Evolutionary conservation across 2,113 vertebrate genomes (phyloP), one percentile per base, ranked within the genome.

Genomic region (Lepidothrix coronata): DNA sequence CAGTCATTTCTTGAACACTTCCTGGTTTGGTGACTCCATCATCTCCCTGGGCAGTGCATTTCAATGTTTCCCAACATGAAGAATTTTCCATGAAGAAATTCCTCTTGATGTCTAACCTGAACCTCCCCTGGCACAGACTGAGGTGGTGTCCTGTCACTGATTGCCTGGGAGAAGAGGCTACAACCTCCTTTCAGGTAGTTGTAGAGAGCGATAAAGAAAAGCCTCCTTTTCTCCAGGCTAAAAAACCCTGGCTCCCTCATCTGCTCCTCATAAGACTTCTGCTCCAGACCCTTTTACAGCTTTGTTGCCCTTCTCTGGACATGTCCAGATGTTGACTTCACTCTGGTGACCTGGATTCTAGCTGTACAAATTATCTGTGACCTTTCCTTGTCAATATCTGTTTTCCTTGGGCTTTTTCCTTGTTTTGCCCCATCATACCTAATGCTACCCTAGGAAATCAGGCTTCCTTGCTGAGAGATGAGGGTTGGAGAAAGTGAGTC

Each of bases 251-350:
- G 23, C 13, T 22, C 6, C n/a, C 70, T 48, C 54, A 82, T 62
- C 3, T 6, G 9, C 4, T 48, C 17, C 39, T 61, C 16, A 48
- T 0, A 39, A 16, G n/a, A n/a, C 16, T 22, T 54, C 20, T 46
- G 11, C 30, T 54, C 23, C 20, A 61, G 24, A 46, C 28, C 28
- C 8, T 52, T 46, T 28, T 5, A 13, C 39, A 41, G 24, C 19
- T 54, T 41, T 0, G 0, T 6, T 82, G 54, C 6, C 33, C 8
- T 82, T 61, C 24, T 54, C 46, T 54, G 30, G 54, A 54, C 17
- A 12, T 0, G 3, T 59, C 39, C 55, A 73, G 35, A 24, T 48
- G 28, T 27, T 55, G 48, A 33, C 30, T 49, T 16, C 31, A 37
- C 17, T 58, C 37, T 58, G 41, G 11, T 74, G 61, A 66, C 37